A percentile compares a stretch with the other conserved stretches of the same genome.
phyloP scores from a whole-genome alignment of 2,113 vertebrate genomes.

The Pithys albifrons region DNA sequence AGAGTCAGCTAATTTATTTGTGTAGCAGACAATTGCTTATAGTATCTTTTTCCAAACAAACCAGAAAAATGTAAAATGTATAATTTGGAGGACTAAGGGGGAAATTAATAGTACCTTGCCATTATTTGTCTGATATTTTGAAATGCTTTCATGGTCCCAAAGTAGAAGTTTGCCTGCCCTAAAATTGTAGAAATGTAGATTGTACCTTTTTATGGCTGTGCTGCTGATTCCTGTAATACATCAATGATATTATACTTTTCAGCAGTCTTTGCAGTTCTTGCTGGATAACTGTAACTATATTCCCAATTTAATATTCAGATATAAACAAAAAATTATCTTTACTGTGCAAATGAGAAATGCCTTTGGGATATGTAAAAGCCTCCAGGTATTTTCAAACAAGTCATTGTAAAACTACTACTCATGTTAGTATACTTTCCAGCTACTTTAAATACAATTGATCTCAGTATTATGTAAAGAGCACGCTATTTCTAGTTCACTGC shows the following conservation, averaged over 20 bases:
- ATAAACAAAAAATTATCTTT: slow-evolving; percentile 76
- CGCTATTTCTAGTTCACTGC: slow-evolving; percentile 63
- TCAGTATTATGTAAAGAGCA: slow-evolving; percentile 69
- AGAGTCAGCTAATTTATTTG: background rate
- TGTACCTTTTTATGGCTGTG: slow-evolving; percentile 4
- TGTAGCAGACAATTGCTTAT: background rate
- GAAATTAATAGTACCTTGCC: background rate
- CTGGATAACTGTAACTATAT: slow-evolving; percentile 47
- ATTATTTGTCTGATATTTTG: slow-evolving; percentile 21
- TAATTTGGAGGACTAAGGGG: background rate
- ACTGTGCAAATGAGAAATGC: slow-evolving; percentile 78
- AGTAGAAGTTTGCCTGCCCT: slow-evolving; percentile 44
- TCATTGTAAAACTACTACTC: slow-evolving; percentile 65
- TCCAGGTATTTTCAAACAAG: slow-evolving; percentile 74
- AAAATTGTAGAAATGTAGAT: slow-evolving; percentile 46
- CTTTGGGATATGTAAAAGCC: slow-evolving; percentile 72
- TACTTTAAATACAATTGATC: slow-evolving; percentile 79
- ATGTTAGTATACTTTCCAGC: slow-evolving; percentile 59
- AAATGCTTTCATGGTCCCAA: slow-evolving; percentile 38
- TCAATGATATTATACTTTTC: slow-evolving; percentile 49
- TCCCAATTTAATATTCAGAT: slow-evolving; percentile 72
- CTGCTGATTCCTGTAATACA: slow-evolving; percentile 41
- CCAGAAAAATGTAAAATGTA: background rate
- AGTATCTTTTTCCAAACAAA: background rate
- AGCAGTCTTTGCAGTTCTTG: slow-evolving; percentile 68